Evolutionary conservation across 2,888 invertebrate genomes (phyloP), one percentile per base, ranked within the genome.

Genomic region (Physocephala rufipes): DNA sequence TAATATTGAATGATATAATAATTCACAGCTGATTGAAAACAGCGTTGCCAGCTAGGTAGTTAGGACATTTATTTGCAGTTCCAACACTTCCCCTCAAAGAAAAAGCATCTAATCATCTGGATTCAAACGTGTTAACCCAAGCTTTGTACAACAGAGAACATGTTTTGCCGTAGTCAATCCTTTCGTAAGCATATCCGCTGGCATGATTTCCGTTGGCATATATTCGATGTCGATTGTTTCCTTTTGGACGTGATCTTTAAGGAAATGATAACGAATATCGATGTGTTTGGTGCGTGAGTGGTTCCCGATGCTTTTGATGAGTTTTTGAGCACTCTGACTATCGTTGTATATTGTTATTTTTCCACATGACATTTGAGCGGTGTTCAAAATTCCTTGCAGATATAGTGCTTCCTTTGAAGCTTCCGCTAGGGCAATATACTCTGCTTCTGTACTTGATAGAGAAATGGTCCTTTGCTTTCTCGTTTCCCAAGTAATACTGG

Each of bases 401-500:
- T 76, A 72, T 30, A 74, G 43, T n/a, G 74, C 74, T 47, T 76
- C 76, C 61, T 73, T 77, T 1, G 73, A 47, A 28, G 74, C 74
- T 21, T 77, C 76, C 1, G 74, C 43, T 47, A 76, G 53, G 3
- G 73, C 76, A 13, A 77, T 64, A 26, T 76, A 76, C 26, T 76
- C 76, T 2, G 78, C 72, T 45, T 77, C 76, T 2, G 75, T 74
- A 43, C 74, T 76, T 5, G 61, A 76, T 21, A 76, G 63, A 9
- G 76, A 63, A 2, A 75, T 71, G 1, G 73, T 75, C n/a, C 70
- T 63, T 64, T 75, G 77, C 24, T 77, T 76, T 2, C 74, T 70
- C 16, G 73, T 71, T 26, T 78, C 73, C 74, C 76, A 78, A 30
- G 73, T 75, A 7, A 77, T 70, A 7, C 70, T 71, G 7, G 72